A percentile compares a stretch with the other conserved stretches of the same genome.
Evolutionary conservation across 2,113 vertebrate genomes (phyloP).

Genomic region (Malurus cyaneus): DNA sequence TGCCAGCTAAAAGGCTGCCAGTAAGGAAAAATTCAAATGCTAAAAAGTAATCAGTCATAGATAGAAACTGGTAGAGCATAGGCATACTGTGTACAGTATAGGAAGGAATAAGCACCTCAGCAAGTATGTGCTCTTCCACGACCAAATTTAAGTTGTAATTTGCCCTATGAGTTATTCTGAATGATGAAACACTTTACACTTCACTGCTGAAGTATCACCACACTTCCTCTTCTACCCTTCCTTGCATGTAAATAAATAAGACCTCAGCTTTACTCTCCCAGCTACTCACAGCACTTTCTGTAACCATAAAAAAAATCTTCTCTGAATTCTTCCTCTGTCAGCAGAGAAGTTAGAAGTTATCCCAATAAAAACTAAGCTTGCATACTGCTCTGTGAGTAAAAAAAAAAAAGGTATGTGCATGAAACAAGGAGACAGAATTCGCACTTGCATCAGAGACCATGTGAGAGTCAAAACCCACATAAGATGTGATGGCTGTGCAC

Average conservation of each 20-base stretch:
- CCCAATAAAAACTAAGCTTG: not conserved
- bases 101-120: not conserved
- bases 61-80: fast-evolving
- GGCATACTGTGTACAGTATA: not conserved
- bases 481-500: not conserved
- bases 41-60: not conserved
- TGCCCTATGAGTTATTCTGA: not conserved
- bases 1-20: not conserved
- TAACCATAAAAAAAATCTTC: not conserved
- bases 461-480: not conserved
- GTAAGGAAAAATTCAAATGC: not conserved
- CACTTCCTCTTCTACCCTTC: not conserved
- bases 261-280: not conserved
- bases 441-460: not conserved
- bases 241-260: not conserved
- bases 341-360: not conserved
- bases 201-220: not conserved
- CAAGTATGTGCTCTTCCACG: fast-evolving
- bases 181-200: not conserved
- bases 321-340: not conserved
- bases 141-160: not conserved
- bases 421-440: not conserved
- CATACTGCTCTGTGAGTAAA: not conserved
- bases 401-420: not conserved
- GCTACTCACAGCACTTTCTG: not conserved